Evolutionary conservation across 2,888 invertebrate genomes (phyloP).

Genomic region (Chrysodeixis includens): DNA sequence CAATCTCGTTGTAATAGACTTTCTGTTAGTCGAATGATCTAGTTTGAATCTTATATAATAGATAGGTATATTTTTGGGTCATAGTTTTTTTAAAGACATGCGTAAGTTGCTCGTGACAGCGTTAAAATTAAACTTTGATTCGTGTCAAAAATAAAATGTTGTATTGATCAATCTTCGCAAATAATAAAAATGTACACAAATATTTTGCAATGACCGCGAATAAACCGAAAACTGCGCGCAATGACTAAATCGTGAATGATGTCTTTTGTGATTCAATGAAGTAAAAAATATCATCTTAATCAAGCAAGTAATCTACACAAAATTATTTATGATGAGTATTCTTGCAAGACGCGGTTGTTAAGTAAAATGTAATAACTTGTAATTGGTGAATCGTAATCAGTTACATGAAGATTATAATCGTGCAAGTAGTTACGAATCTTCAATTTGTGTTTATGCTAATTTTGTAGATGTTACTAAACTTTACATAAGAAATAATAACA

Average conservation of each 20-base stretch:
- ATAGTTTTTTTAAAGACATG: slow-evolving; percentile 39
- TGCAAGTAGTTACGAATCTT: slow-evolving; percentile 43
- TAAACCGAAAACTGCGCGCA: background rate
- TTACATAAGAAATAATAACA: slow-evolving; percentile 34
- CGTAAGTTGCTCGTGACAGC: slow-evolving; percentile 8
- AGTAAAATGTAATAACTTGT: slow-evolving; percentile 41
- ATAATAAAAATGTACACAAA: background rate
- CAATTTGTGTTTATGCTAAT: slow-evolving; percentile 57
- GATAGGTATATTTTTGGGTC: slow-evolving; percentile 68
- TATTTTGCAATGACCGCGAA: slow-evolving; percentile 1
- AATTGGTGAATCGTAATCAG: slow-evolving; percentile 55
- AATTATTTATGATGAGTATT: slow-evolving; percentile 2
- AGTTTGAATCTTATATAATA: slow-evolving; percentile 75
- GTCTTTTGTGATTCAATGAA: slow-evolving; percentile 30
- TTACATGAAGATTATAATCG: slow-evolving; percentile 38
- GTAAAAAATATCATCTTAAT: slow-evolving; percentile 20
- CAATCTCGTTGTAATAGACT: slow-evolving; percentile 61
- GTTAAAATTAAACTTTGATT: background rate
- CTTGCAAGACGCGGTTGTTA: slow-evolving; percentile 43
- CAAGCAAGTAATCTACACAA: background rate
- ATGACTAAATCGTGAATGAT: background rate
- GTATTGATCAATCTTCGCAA: background rate
- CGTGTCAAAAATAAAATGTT: background rate
- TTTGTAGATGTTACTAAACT: slow-evolving; percentile 48
- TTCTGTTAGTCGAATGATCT: slow-evolving; percentile 73